Evolutionary conservation across 2,888 invertebrate species (phyloP).

Genomic region (Caradrina kadenii): DNA sequence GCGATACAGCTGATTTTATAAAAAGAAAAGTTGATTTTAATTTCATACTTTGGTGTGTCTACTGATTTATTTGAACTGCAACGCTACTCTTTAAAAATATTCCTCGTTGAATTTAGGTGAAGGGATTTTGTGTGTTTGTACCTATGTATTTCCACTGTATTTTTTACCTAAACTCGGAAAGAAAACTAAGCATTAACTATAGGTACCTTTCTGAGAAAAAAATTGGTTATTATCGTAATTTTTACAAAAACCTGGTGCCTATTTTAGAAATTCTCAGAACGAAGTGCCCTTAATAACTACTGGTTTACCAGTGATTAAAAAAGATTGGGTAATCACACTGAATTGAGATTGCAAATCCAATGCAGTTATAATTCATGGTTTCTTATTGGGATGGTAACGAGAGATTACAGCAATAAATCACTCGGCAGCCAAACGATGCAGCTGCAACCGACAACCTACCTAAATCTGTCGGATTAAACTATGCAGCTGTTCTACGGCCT

Average conservation of each 20-base stretch:
- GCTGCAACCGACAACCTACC: slow-evolving; percentile 3
- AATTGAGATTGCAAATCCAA: not conserved
- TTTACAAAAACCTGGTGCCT: no score
- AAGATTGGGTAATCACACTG: not conserved
- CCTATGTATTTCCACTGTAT: no score
- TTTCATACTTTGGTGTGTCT: not conserved
- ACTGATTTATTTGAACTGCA: not conserved
- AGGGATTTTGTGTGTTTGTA: no score
- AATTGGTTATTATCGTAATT: no score
- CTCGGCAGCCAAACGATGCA: not conserved
- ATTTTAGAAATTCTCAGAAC: no score
- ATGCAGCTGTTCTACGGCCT: slow-evolving; percentile 7
- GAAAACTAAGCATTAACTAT: no score
- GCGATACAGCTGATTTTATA: slow-evolving; percentile 16
- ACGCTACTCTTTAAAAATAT: no score
- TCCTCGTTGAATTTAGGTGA: no score
- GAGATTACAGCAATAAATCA: slow-evolving; percentile 15
- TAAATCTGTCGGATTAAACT: slow-evolving; percentile 12
- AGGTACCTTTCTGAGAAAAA: no score
- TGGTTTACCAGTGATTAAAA: not conserved
- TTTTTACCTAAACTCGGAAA: no score
- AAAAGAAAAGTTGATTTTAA: slow-evolving; percentile 22
- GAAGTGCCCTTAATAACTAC: no score
- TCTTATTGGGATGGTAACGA: not conserved
- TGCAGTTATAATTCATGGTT: not conserved